Percentiles rank a stretch among this genome's conserved stretches.
phyloP scores from a whole-genome alignment of 2,888 invertebrate species.

The Dioctria rufipes region DNA sequence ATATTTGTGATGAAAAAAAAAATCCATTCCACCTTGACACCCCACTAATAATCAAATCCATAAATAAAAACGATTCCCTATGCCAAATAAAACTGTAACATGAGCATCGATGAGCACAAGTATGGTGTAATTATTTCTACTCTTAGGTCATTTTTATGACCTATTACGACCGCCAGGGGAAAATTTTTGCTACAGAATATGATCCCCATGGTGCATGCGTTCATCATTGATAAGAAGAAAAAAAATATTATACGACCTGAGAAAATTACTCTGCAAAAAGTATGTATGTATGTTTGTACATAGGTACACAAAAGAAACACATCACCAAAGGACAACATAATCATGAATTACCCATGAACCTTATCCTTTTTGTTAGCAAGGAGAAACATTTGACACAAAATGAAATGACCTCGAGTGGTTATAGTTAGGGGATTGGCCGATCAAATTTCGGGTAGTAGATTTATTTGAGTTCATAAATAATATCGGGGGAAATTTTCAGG shows the following conservation, averaged over 20 bases:
- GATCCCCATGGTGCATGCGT: not conserved
- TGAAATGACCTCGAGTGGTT: not conserved
- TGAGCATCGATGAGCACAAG: not conserved
- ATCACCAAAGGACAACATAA: not conserved
- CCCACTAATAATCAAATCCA: slow-evolving; percentile 11
- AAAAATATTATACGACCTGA: slow-evolving; percentile 14
- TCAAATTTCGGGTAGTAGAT: not conserved
- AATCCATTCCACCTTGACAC: not conserved
- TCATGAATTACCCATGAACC: slow-evolving; percentile 28
- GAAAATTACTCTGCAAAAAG: not conserved
- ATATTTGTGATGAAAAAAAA: not conserved
- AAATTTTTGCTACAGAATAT: slow-evolving; percentile 10
- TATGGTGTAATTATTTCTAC: slow-evolving; percentile 43
- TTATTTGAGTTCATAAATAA: slow-evolving; percentile 24
- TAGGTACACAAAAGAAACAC: no score
- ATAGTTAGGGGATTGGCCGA: not conserved
- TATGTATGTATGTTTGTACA: not conserved
- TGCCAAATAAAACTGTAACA: not conserved
- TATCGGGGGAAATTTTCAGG: not conserved
- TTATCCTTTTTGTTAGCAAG: slow-evolving; percentile 16
- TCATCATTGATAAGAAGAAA: not conserved
- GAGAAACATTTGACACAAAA: slow-evolving; percentile 19
- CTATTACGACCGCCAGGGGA: slow-evolving; percentile 49
- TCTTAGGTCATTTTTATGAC: slow-evolving; percentile 55
- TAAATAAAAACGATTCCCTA: slow-evolving; percentile 27